Evolutionary conservation across 2,888 invertebrate species (phyloP).

Genomic region (Drosophila aldrichi): DNA sequence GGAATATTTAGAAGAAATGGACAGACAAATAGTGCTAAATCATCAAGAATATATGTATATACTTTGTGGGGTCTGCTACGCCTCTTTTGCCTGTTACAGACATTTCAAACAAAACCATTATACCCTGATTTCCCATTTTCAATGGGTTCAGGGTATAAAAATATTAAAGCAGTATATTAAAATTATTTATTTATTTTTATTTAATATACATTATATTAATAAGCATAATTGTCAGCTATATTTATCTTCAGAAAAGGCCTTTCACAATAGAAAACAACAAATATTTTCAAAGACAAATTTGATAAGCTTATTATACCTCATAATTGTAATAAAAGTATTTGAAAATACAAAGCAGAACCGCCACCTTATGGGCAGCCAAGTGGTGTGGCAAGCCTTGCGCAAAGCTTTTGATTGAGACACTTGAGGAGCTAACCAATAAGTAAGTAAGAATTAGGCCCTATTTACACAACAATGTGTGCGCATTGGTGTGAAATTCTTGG

Average conservation of each 20-base stretch:
- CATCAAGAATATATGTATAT: too few relatives aligned
- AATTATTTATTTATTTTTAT: too few relatives aligned
- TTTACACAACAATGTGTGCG: conserved; percentile 65
- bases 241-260: background rate
- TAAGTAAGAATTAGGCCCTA: conserved; percentile 63
- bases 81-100: too few relatives aligned
- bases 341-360: conserved; percentile 18
- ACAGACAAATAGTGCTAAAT: too few relatives aligned
- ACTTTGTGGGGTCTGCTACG: too few relatives aligned
- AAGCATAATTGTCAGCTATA: background rate
- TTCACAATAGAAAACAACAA: background rate
- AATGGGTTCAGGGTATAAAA: too few relatives aligned
- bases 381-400: conserved; percentile 22
- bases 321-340: background rate
- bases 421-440: conserved; percentile 42
- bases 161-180: too few relatives aligned
- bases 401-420: conserved; percentile 47
- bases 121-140: too few relatives aligned
- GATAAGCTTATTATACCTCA: background rate
- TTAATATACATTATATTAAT: too few relatives aligned
- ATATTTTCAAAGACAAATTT: background rate
- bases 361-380: conserved; percentile 22
- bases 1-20: too few relatives aligned
- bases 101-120: too few relatives aligned
- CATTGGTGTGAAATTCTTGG: conserved; percentile 67